A percentile compares a stretch with the other conserved stretches of the same genome.
These are phyloP conservation scores for Ictidomys tridecemlineatus DNA, from an alignment of 2,113 vertebrate genomes.

Conservation along the genomic window DNA sequence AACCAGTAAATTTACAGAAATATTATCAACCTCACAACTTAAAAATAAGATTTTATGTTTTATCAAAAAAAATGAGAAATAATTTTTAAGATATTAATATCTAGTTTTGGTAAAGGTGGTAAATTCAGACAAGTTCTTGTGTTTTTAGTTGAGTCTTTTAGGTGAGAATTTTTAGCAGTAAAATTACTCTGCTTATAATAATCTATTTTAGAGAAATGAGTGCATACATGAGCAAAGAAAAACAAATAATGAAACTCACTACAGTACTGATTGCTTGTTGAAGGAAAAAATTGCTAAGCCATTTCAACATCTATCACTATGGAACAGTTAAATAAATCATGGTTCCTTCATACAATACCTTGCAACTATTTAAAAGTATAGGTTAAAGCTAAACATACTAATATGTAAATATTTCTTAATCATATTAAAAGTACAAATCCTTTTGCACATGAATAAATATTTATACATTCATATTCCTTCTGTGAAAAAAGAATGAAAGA, in stretches of 20 bases:
- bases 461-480: neutral
- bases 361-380: neutral
- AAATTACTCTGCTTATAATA: neutral
- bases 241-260: neutral
- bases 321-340: conserved; percentile 42
- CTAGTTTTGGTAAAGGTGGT: neutral
- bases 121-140: neutral
- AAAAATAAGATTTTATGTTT: conserved; percentile 39
- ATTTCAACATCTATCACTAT: neutral
- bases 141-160: neutral
- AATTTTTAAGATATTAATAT: conserved; percentile 15
- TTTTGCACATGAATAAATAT: neutral
- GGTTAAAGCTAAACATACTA: conserved; percentile 4
- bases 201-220: neutral
- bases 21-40: neutral
- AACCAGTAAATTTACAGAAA: neutral
- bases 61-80: neutral
- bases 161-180: neutral
- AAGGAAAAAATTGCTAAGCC: neutral
- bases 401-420: conserved; percentile 21
- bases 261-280: neutral
- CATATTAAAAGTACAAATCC: neutral
- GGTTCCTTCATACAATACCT: neutral
- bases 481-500: neutral
- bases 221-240: neutral